phyloP scores from a whole-genome alignment of 2,888 invertebrate genomes.

The Drosophila mettleri region DNA sequence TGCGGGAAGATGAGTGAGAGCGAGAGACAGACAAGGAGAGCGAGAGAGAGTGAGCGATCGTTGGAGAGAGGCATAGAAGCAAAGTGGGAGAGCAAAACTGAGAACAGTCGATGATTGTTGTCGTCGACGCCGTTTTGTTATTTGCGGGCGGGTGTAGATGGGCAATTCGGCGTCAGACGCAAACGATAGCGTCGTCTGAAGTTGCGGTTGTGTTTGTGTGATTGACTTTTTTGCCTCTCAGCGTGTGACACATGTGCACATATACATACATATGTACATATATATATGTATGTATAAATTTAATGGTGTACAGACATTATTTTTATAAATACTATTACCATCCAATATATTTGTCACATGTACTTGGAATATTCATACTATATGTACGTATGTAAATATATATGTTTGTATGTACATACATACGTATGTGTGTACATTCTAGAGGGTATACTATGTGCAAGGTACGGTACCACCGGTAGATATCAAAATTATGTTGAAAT shows the following conservation, averaged over 20 bases:
- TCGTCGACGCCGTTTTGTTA: constrained; percentile 64
- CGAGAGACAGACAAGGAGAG: not conserved
- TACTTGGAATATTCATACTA: not conserved
- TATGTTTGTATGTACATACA: constrained; percentile 2
- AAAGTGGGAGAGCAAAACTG: constrained; percentile 18
- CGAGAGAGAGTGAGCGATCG: not conserved
- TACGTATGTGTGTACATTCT: no score
- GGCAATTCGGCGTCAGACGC: constrained; percentile 34
- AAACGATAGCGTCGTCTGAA: constrained; percentile 25
- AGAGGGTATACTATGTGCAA: no score
- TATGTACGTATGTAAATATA: not conserved
- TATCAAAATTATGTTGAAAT: constrained; percentile 30
- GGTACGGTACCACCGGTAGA: no score
- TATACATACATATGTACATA: constrained; percentile 12
- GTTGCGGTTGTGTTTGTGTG: constrained; percentile 59
- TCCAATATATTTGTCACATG: constrained; percentile 9
- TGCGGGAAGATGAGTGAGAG: constrained; percentile 29
- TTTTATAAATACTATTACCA: constrained; percentile 18
- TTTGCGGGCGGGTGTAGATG: constrained; percentile 73
- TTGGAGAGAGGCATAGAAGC: not conserved
- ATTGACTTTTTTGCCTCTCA: constrained; percentile 70
- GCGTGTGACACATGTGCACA: constrained; percentile 71
- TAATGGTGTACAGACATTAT: constrained; percentile 6
- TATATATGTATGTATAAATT: not conserved
- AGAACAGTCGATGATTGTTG: constrained; percentile 39